Evolutionary conservation across 2,888 invertebrate genomes (phyloP).

Genomic region (Frankliniella intonsa): DNA sequence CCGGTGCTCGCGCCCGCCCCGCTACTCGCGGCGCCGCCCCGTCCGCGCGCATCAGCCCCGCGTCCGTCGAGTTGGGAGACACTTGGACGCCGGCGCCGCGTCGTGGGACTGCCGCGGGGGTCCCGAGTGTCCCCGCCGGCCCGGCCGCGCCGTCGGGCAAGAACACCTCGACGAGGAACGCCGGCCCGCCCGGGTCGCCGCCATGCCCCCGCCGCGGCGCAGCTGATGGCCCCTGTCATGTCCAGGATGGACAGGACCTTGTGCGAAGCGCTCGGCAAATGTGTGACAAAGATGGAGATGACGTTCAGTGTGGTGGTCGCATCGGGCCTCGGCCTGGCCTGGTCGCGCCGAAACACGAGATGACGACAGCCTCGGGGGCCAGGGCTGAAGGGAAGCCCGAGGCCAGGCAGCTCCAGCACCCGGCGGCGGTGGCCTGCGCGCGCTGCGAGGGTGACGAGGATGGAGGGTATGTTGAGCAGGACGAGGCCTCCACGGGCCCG

Average conservation of each 20-base stretch:
- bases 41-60: too few relatives aligned
- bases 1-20: too few relatives aligned
- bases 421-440: background rate
- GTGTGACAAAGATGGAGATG: background rate
- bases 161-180: too few relatives aligned
- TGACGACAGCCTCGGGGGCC: background rate
- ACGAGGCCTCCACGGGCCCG: too few relatives aligned
- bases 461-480: too few relatives aligned
- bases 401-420: background rate
- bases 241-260: slow-evolving; percentile 8
- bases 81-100: too few relatives aligned
- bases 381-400: background rate
- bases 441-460: too few relatives aligned
- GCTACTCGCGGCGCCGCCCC: too few relatives aligned
- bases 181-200: background rate
- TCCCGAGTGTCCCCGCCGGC: too few relatives aligned
- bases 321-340: background rate
- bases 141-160: too few relatives aligned
- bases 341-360: background rate
- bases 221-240: background rate
- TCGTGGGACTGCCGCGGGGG: too few relatives aligned
- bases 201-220: background rate
- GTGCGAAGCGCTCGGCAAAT: background rate
- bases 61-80: too few relatives aligned
- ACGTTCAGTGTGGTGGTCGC: background rate